phyloP scores from a whole-genome alignment of 2,888 invertebrate genomes.

The Allygus modestus region DNA sequence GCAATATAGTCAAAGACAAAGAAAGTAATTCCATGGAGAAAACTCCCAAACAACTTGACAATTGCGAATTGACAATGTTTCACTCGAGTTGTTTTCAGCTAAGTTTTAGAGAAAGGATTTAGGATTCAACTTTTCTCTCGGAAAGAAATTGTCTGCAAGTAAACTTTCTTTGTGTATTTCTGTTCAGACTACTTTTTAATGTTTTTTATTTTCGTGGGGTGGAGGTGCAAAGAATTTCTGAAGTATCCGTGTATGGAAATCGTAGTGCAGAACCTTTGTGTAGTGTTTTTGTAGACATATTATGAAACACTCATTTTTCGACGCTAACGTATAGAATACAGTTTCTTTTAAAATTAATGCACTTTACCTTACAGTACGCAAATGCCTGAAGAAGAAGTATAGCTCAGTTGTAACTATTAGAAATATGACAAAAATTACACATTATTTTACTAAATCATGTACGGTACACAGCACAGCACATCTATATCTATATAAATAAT shows the following conservation, averaged over 20 bases:
- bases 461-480: no score
- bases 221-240: background rate
- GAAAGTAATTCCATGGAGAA: constrained; percentile 2
- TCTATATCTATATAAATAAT: no score
- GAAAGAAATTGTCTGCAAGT: constrained; percentile 31
- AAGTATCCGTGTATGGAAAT: background rate
- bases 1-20: background rate
- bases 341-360: no score
- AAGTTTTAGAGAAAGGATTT: constrained; percentile 40
- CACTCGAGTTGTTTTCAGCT: constrained; percentile 38
- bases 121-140: constrained; percentile 32
- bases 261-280: no score
- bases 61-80: constrained; percentile 41
- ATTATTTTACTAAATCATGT: no score
- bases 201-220: background rate
- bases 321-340: no score
- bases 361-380: no score
- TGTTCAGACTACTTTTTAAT: constrained; percentile 13
- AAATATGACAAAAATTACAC: no score
- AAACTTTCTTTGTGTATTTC: constrained; percentile 33
- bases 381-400: no score
- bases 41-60: constrained; percentile 37
- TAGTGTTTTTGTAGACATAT: no score
- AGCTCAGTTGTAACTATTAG: no score
- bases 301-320: no score